These are phyloP conservation scores for Cladorhizidae sp. DNA, from an alignment of 37 sponge, comb jelly and placozoan genomes.

Conservation along the genomic window DNA sequence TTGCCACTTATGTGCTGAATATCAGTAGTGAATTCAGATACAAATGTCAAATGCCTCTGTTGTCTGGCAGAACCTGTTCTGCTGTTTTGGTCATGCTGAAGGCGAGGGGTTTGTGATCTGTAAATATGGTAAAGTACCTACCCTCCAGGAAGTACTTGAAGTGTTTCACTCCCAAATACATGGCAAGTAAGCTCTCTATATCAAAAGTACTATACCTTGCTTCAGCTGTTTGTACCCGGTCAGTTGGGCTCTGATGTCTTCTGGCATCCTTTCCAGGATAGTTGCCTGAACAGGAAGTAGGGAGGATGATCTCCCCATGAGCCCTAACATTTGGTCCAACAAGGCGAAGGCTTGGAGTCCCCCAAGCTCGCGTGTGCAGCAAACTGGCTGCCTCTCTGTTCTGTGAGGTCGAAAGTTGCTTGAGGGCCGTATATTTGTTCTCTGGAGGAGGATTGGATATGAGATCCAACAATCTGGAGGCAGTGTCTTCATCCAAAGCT, in stretches of 20 bases:
- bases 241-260: too few relatives aligned
- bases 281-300: too few relatives aligned
- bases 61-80: conserved; percentile 10
- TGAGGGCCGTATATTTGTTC: too few relatives aligned
- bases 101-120: conserved; percentile 39
- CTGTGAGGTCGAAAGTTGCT: too few relatives aligned
- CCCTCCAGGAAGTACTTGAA: conserved; percentile 24
- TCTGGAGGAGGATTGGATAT: too few relatives aligned
- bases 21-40: conserved; percentile 16
- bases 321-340: too few relatives aligned
- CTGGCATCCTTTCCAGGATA: too few relatives aligned
- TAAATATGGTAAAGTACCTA: conserved; percentile 4
- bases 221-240: conserved; percentile 34
- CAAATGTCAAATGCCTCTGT: conserved; percentile 17
- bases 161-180: conserved; percentile 21
- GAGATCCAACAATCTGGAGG: too few relatives aligned
- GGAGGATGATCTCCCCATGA: too few relatives aligned
- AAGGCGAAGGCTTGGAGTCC: too few relatives aligned
- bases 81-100: conserved; percentile 19
- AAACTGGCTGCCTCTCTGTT: too few relatives aligned
- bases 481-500: conserved; percentile 4
- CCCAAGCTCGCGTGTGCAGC: too few relatives aligned
- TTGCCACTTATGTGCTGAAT: background rate
- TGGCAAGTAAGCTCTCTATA: conserved; percentile 18
- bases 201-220: conserved; percentile 32